Conservation (phyloP, 2,888 invertebrate species). For the Antitype chi region DNA sequence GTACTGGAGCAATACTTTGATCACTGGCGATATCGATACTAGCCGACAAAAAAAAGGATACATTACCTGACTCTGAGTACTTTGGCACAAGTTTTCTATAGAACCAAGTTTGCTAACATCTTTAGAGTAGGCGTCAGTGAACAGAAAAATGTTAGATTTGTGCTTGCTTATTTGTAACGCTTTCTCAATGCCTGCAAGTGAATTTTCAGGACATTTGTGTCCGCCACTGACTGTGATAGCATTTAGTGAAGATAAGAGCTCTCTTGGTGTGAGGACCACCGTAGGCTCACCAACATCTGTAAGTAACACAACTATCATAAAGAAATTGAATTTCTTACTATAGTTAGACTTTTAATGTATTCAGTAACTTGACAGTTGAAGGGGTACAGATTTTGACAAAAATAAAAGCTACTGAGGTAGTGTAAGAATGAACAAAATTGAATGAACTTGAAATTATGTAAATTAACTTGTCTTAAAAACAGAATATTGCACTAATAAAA, state of each 20-base stretch:
- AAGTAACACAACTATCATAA: slow-evolving; percentile 21
- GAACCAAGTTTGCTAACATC: slow-evolving; percentile 64
- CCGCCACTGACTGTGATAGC: slow-evolving; percentile 68
- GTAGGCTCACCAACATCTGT: slow-evolving; percentile 68
- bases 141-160: slow-evolving; percentile 76
- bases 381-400: no score
- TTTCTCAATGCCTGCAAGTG: slow-evolving; percentile 77
- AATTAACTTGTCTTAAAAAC: no score
- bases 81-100: slow-evolving; percentile 68
- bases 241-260: slow-evolving; percentile 63
- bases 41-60: neutral
- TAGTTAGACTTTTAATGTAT: no score
- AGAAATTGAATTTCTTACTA: neutral
- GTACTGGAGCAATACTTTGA: neutral
- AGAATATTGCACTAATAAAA: no score
- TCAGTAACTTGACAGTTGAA: no score
- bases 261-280: slow-evolving; percentile 43
- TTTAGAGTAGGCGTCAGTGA: slow-evolving; percentile 81
- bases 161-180: slow-evolving; percentile 74
- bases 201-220: slow-evolving; percentile 77
- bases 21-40: neutral
- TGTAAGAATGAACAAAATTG: no score
- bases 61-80: slow-evolving; percentile 71
- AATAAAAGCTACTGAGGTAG: no score
- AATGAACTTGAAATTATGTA: no score